Evolutionary conservation across 2,888 invertebrate genomes (phyloP).

Genomic region (Octonoba sinensis): DNA sequence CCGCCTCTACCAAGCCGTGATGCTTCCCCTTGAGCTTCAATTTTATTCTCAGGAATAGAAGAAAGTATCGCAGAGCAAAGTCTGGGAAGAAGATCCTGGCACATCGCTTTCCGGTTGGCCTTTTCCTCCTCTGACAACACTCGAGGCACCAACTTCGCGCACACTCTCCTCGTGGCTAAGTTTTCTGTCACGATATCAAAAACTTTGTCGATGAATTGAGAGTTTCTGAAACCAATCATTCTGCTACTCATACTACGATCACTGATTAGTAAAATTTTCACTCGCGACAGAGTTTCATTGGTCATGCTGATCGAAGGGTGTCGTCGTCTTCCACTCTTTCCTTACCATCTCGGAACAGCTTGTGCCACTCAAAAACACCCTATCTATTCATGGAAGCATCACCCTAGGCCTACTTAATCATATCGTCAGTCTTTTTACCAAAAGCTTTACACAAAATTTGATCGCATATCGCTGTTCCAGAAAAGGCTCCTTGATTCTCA

Average conservation of each 20-base stretch:
- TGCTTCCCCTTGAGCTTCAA: background rate
- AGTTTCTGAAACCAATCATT: background rate
- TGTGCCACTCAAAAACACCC: background rate
- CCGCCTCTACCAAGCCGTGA: background rate
- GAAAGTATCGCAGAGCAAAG: background rate
- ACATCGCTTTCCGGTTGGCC: background rate
- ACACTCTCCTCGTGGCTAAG: background rate
- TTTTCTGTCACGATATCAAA: background rate
- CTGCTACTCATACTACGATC: too few species aligned
- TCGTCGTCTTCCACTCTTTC: background rate
- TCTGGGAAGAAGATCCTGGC: background rate
- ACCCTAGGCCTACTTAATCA: too few species aligned
- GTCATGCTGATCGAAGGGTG: background rate
- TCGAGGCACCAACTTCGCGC: background rate
- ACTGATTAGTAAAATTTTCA: background rate
- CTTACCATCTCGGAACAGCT: background rate
- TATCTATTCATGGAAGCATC: background rate
- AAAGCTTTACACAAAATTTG: background rate
- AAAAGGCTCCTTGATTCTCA: background rate
- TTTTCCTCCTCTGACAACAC: too few species aligned
- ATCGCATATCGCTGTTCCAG: background rate
- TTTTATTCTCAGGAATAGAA: background rate
- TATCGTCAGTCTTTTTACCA: too few species aligned
- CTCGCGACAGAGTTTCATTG: background rate
- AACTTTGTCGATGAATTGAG: too few species aligned